Conservation (phyloP, 2,797 vertebrate species). For the Centroberyx gerrardi region DNA sequence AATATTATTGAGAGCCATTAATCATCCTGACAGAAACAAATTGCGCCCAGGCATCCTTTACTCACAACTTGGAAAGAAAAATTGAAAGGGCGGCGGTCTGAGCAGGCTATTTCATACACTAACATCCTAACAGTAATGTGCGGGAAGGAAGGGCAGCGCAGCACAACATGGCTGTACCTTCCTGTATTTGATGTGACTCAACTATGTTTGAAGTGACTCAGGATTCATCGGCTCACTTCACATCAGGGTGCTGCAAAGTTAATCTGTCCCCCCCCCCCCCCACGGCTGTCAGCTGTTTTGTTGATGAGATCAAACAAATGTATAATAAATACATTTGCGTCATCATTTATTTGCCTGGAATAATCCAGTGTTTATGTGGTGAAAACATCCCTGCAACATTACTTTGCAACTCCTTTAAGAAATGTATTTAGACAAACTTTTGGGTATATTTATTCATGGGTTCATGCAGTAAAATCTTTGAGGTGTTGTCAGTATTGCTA, state of each 20-base stretch:
- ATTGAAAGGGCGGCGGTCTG: conserved; percentile 30
- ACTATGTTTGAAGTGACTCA: conserved; percentile 16
- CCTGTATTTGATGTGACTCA: conserved; percentile 3
- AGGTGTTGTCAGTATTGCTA: conserved; percentile 69
- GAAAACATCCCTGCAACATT: conserved; percentile 46
- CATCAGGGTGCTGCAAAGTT: conserved; percentile 22
- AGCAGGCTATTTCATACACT: conserved; percentile 46
- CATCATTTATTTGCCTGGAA: conserved; percentile 45
- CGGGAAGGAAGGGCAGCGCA: neutral
- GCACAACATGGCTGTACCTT: conserved; percentile 9
- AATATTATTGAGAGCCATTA: conserved; percentile 86
- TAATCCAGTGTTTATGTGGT: conserved; percentile 52
- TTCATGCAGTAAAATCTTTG: conserved; percentile 50
- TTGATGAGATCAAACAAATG: conserved; percentile 63
- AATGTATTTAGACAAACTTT: conserved; percentile 58
- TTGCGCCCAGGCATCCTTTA: conserved; percentile 80
- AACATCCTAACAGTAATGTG: conserved; percentile 44
- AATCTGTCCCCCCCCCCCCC: conserved; percentile 16
- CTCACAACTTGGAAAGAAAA: conserved; percentile 69
- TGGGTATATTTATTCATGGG: conserved; percentile 67
- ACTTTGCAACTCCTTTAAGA: conserved; percentile 44
- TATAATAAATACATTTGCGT: conserved; percentile 47
- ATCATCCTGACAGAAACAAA: conserved; percentile 86
- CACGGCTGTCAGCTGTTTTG: conserved; percentile 53
- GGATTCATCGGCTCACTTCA: conserved; percentile 38